Evolutionary conservation across 2,113 vertebrate species (phyloP).

Genomic region (Paramormyrops kingsleyae): DNA sequence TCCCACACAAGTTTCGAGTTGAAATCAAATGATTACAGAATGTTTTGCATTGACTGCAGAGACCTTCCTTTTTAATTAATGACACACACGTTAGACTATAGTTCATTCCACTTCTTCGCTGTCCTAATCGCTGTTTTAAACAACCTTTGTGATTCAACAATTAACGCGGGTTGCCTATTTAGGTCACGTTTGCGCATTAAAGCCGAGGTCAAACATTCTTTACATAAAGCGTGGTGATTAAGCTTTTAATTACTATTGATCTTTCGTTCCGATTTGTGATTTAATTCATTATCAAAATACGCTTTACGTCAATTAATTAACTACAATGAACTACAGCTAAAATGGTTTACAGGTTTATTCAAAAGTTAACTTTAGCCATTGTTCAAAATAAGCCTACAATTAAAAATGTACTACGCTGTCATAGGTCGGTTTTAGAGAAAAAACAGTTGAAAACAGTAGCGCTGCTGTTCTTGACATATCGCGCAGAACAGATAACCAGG

Average conservation of each 20-base stretch:
- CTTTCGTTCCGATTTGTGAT: background rate
- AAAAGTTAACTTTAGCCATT: background rate
- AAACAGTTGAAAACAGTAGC: background rate
- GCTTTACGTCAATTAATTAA: background rate
- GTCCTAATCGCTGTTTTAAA: slow-evolving; percentile 9
- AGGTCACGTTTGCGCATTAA: slow-evolving; percentile 1
- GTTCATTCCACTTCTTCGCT: background rate
- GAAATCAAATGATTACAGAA: background rate
- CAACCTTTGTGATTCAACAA: background rate
- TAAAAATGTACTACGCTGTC: background rate
- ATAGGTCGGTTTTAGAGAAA: background rate
- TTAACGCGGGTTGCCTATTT: background rate
- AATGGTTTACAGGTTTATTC: background rate
- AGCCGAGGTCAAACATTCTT: background rate
- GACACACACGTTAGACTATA: background rate
- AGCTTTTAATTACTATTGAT: slow-evolving; percentile 1
- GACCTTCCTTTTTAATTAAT: background rate
- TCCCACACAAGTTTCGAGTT: background rate
- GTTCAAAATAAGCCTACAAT: background rate
- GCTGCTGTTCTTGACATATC: background rate
- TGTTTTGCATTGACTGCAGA: background rate
- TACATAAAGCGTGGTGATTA: background rate
- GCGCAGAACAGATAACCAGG: background rate
- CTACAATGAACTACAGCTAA: background rate
- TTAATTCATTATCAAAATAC: background rate